A percentile compares a stretch with the other conserved stretches of the same genome.
phyloP scores from a whole-genome alignment of 2,797 vertebrate species.

The Cryptoprocta ferox region DNA sequence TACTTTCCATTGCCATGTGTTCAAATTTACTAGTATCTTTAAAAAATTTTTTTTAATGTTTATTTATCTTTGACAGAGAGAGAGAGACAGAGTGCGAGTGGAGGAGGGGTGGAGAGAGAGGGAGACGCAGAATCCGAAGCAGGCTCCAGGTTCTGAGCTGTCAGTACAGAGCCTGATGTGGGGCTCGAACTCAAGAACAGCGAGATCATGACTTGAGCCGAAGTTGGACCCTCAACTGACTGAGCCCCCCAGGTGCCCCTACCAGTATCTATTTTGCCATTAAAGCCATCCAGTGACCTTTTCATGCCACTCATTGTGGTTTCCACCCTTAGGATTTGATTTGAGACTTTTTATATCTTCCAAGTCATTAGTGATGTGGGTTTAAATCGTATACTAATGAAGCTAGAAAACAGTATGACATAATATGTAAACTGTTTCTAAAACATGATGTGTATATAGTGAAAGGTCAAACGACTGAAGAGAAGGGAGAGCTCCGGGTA shows the following conservation, averaged over 20 bases:
- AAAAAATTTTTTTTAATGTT: too few relatives aligned
- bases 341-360: not conserved
- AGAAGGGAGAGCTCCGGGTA: not conserved
- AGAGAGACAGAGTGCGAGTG: too few relatives aligned
- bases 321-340: not conserved
- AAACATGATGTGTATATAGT: not conserved
- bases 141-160: too few relatives aligned
- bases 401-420: not conserved
- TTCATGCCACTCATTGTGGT: not conserved
- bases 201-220: too few relatives aligned
- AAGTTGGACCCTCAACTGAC: too few relatives aligned
- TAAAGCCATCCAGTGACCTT: not conserved
- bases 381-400: not conserved
- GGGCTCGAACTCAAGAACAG: too few relatives aligned
- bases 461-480: not conserved
- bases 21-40: not conserved
- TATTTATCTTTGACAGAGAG: too few relatives aligned
- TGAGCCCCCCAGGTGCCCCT: too few relatives aligned
- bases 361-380: not conserved
- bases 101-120: too few relatives aligned
- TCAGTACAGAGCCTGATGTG: too few relatives aligned
- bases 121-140: too few relatives aligned
- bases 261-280: fast-evolving
- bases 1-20: fast-evolving
- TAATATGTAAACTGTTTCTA: not conserved